A percentile compares a stretch with the other conserved stretches of the same genome.
phyloP scores from a whole-genome alignment of 2,113 vertebrate genomes.

The Patagioenas fasciata region DNA sequence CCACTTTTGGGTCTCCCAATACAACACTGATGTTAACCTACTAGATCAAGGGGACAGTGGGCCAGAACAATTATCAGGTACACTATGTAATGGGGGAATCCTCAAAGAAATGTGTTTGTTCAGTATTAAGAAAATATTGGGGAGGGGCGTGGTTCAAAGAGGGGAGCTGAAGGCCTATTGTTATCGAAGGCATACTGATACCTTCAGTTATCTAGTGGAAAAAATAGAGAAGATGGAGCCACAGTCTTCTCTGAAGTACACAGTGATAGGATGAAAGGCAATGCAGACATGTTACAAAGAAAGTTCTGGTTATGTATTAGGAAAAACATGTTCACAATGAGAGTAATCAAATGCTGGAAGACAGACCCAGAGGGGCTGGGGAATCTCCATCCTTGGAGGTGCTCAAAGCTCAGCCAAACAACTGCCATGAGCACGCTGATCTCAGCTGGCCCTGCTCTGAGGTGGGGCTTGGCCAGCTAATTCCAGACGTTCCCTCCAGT shows the following conservation, averaged over 20 bases:
- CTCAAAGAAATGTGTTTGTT: not conserved
- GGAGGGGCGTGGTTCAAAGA: not conserved
- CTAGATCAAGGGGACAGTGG: not conserved
- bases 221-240: not conserved
- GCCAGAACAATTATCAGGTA: not conserved
- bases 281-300: not conserved
- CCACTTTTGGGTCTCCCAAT: not conserved
- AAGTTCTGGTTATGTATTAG: not conserved
- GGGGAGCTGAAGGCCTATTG: not conserved
- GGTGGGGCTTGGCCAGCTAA: not conserved
- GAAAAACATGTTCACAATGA: not conserved
- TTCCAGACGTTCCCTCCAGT: not conserved
- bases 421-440: not conserved
- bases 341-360: not conserved
- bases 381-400: not conserved
- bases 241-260: not conserved
- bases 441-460: not conserved
- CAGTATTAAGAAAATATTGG: not conserved
- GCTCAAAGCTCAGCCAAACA: not conserved
- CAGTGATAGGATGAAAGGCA: not conserved
- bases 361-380: not conserved
- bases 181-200: not conserved
- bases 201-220: not conserved
- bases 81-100: not conserved
- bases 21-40: not conserved